Evolutionary conservation across 2,113 vertebrate species (phyloP).

Genomic region (Paradoxurus hermaphroditus): DNA sequence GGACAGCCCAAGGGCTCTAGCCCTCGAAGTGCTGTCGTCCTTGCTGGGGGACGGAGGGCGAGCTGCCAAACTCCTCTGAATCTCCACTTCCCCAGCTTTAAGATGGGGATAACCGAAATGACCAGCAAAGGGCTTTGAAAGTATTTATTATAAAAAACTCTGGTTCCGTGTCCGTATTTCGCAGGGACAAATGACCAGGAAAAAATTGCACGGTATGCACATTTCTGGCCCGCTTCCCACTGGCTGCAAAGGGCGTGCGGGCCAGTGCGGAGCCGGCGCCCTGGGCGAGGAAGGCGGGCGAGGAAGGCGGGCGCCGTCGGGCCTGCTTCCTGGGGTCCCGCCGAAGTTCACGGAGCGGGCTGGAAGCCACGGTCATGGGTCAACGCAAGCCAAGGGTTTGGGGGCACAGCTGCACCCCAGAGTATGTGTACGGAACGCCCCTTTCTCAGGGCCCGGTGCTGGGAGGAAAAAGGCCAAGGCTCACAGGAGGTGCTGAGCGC

Average conservation of each 20-base stretch:
- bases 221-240: background rate
- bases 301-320: background rate
- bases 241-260: background rate
- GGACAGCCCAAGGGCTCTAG: background rate
- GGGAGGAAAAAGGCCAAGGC: background rate
- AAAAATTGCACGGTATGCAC: too few species aligned
- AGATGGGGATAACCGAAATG: background rate
- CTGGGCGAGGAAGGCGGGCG: rapidly evolving
- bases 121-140: background rate
- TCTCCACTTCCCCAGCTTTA: background rate
- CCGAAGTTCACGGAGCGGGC: background rate
- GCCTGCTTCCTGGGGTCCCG: background rate
- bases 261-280: background rate
- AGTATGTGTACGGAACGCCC: background rate
- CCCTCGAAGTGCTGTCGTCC: background rate
- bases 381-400: background rate
- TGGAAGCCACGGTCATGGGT: background rate
- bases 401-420: background rate
- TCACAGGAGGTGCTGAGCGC: slow-evolving; percentile 38
- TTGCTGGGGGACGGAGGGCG: background rate
- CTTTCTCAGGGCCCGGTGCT: slow-evolving; percentile 28
- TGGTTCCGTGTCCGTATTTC: background rate
- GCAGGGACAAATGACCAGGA: background rate
- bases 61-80: background rate
- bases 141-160: background rate